Base-by-base conservation (phyloP, 2,113 vertebrate genomes). In the Pionites leucogaster region DNA sequence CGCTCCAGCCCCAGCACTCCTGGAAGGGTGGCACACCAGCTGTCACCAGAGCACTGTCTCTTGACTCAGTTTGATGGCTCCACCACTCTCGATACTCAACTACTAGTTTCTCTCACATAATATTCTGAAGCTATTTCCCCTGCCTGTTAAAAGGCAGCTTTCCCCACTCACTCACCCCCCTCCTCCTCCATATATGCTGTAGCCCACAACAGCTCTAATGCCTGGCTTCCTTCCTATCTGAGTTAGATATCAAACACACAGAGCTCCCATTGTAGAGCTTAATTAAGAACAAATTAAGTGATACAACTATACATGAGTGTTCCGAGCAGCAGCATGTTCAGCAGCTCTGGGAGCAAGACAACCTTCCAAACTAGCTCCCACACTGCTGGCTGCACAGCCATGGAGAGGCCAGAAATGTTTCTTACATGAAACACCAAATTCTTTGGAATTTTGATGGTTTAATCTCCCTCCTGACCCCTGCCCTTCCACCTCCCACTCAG, bases 261-360 rank as follows among this genome's bases (percentile, higher is more conserved):
- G 67, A 86, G 81, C 42, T 88, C 1, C 0, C 4, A 0, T 39
- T 70, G 70, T 17, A 41, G 37, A 85, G 50, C n/a, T 59, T 91
- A 85, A 93, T 94, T 80, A 96, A 80, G 57, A 90, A 41, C 71
- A 93, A 94, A 96, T 93, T 95, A 95, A 91, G 80, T 74, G 71
- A 52, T 39, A 87, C 2, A 2, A 62, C 57, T 57, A 20, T 1
- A 49, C 22, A 27, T 0, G 3, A 88, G 68, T 7, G 1, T 47
- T 69, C 37, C 28, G 63, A 90, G 82, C 41, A 80, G 75, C 63
- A 86, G 68, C 29, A 46, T 72, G 63, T 69, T 84, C 75, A 81
- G 55, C 53, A 80, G 70, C 81, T 74, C 63, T 37, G 39, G 74
- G 79, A 93, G 46, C 49, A 74, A 42, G 42, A 41, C 1, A 1